Evolutionary conservation across 1,140 invertebrate genomes (phyloP).

Genomic region (Trichogramma pretiosum): DNA sequence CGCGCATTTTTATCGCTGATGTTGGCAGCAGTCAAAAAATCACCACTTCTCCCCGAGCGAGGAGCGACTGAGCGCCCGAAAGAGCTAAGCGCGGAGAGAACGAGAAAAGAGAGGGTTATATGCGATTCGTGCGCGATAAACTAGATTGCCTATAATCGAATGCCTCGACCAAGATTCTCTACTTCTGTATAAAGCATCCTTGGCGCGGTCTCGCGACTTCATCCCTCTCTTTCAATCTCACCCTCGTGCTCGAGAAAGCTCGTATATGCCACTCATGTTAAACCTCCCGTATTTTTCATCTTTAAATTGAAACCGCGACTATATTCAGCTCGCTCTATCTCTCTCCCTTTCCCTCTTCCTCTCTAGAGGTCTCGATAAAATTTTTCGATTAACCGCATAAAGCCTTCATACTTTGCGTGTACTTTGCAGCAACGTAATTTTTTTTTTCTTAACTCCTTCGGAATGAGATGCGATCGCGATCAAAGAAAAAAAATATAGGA

Average conservation of each 20-base stretch:
- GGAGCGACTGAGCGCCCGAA: too few species aligned
- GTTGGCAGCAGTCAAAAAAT: constrained; percentile 32
- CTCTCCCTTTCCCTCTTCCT: not conserved
- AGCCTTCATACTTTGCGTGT: too few species aligned
- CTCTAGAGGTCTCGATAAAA: constrained; percentile 1
- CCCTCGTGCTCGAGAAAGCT: constrained; percentile 4
- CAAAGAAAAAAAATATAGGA: too few species aligned
- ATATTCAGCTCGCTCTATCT: not conserved
- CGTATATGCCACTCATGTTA: constrained; percentile 11
- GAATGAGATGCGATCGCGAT: too few species aligned
- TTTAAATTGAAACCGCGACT: constrained; percentile 1
- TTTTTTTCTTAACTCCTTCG: too few species aligned
- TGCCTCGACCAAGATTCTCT: constrained; percentile 14
- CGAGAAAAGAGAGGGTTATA: constrained; percentile 24
- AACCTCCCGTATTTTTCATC: constrained; percentile 15
- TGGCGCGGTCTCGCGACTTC: constrained; percentile 12
- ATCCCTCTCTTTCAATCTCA: not conserved
- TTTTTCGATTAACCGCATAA: constrained; percentile 7
- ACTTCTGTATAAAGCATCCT: not conserved
- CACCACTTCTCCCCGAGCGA: constrained; percentile 19
- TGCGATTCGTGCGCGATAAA: constrained; percentile 30
- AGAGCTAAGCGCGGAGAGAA: too few species aligned
- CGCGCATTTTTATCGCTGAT: constrained; percentile 12
- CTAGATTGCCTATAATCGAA: constrained; percentile 29
- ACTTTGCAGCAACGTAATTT: too few species aligned